These are phyloP conservation scores for Riptortus pedestris DNA, from an alignment of 1,140 invertebrate species.

Conservation along the genomic window DNA sequence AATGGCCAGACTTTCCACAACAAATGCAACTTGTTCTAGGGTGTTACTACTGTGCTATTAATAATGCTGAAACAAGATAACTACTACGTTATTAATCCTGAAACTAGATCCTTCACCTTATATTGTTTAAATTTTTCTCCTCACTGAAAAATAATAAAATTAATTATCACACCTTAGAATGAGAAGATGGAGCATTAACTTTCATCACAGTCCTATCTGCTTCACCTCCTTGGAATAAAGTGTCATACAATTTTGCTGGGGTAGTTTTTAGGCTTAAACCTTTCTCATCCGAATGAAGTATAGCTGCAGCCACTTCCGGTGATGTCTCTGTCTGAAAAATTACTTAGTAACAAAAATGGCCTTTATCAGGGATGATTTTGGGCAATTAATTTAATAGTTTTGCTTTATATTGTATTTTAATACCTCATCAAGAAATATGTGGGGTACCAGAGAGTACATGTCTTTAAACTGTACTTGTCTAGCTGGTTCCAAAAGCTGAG, in stretches of 20 bases:
- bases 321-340: slow-evolving; percentile 6
- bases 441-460: background rate
- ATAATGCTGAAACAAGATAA: no score
- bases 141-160: no score
- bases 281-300: slow-evolving; percentile 8
- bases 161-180: slow-evolving; percentile 1
- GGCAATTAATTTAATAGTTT: no score
- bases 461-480: background rate
- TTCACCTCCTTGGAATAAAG: background rate
- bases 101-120: no score
- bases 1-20: no score
- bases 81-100: no score
- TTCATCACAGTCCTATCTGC: background rate
- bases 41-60: no score
- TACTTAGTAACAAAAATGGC: no score
- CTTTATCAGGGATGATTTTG: no score
- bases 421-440: background rate
- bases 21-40: no score
- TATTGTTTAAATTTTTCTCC: no score
- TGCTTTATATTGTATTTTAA: no score
- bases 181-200: background rate
- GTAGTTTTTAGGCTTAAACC: background rate
- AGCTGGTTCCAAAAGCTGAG: background rate
- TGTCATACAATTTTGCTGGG: slow-evolving; percentile 10
- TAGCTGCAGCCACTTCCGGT: slow-evolving; percentile 8